phyloP scores from a whole-genome alignment of 2,113 vertebrate species.

The Eleginops maclovinus region DNA sequence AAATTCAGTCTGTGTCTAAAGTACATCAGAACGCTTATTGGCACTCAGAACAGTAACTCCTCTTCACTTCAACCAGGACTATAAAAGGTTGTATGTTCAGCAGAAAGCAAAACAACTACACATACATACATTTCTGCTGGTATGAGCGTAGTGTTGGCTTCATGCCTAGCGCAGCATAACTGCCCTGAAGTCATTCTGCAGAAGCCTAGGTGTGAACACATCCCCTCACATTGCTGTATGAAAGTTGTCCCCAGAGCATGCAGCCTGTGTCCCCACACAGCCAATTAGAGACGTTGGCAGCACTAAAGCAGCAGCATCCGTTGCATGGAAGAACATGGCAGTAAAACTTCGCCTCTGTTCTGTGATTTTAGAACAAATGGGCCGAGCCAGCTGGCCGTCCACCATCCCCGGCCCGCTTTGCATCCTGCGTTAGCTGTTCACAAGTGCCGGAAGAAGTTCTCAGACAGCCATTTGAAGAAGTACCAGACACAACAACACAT shows the following conservation, averaged over 20 bases:
- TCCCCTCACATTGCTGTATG: neutral
- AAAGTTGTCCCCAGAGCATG: constrained; percentile 35
- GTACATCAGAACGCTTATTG: neutral
- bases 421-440: constrained; percentile 25
- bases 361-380: constrained; percentile 85
- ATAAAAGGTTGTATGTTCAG: neutral
- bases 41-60: neutral
- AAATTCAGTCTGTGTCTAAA: neutral
- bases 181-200: constrained; percentile 1
- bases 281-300: constrained; percentile 43
- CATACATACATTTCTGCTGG: constrained; percentile 7
- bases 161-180: constrained; percentile 8
- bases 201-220: constrained; percentile 11
- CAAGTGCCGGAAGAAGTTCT: constrained; percentile 12
- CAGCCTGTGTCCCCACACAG: constrained; percentile 26
- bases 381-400: constrained; percentile 45
- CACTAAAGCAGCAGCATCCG: neutral
- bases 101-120: neutral
- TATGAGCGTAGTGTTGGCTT: neutral
- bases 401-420: constrained; percentile 22
- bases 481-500: constrained; percentile 24
- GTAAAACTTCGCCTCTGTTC: constrained; percentile 70
- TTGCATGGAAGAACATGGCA: constrained; percentile 41
- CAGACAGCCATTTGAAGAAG: constrained; percentile 14
- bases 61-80: neutral